Evolutionary conservation across 2,113 vertebrate species (phyloP), one percentile per base, ranked within the genome.

Genomic region (Hassar affinis): DNA sequence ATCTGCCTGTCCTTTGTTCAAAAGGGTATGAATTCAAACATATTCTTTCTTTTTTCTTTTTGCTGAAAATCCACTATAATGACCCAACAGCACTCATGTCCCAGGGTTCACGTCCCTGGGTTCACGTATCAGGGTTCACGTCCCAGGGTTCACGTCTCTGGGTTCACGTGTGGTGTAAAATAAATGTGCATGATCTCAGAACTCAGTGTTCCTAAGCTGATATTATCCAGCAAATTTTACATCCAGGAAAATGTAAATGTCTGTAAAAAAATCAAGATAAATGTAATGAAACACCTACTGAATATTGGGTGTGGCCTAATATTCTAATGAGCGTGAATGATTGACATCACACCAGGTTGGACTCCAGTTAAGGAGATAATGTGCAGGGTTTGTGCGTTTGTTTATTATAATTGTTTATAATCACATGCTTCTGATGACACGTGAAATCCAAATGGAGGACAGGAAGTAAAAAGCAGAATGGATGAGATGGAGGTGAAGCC

Each of bases 1-100:
- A 85, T 90, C 90, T 91, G 91, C 84, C 78, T 61, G 22, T 76
- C 82, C 88, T 92, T 86, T 92, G 89, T 91, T 72, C 83, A 71
- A 87, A 79, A 66, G 30, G 18, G 45, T 81, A 42, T 51, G 57
- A 84, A 84, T 61, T 6, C 62, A 1, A 61, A 78, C 12, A 80
- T n/a, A n/a, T n/a, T n/a, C n/a, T n/a, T n/a, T n/a, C n/a, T n/a
- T n/a, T n/a, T n/a, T n/a, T n/a, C n/a, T n/a, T 51, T 69, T 52
- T 22, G 5, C 66, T 45, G 15, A 72, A 51, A 54, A 22, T 76
- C 27, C 71, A 33, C 15, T 20, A 15, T 30, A 27, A 51, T 75
- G 49, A 11, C n/a, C 17, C 5, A 15, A 75, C 52, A 27, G 27
- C 22, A 4, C 17, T 75, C 17, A 51, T 14, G 18, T 17, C n/a